These are phyloP conservation scores for Montifringilla adamsi DNA, from an alignment of 2,113 vertebrate genomes.

Conservation along the genomic window DNA sequence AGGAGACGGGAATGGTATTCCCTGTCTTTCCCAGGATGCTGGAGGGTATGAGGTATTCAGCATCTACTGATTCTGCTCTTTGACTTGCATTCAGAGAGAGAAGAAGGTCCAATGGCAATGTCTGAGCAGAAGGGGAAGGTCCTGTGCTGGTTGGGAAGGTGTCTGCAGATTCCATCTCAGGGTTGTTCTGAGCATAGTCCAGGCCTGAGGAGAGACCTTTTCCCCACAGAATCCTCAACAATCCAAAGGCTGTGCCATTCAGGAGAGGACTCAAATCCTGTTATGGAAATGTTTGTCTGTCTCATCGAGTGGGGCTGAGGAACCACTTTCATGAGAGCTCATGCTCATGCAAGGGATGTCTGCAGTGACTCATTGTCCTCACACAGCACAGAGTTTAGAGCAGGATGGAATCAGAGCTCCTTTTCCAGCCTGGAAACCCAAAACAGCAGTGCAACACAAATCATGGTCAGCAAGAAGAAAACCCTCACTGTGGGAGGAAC, in stretches of 20 bases:
- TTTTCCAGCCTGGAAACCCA: not conserved
- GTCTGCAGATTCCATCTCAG: not conserved
- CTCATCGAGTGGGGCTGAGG: fast-evolving
- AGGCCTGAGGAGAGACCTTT: not conserved
- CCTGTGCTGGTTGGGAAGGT: not conserved
- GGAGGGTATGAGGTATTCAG: not conserved
- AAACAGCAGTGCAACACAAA: not conserved
- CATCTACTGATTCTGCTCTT: not conserved
- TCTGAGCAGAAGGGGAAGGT: not conserved
- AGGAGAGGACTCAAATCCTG: not conserved
- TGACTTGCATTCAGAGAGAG: not conserved
- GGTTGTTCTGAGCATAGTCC: not conserved
- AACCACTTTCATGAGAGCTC: not conserved
- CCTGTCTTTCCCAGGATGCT: not conserved
- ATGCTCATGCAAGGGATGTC: not conserved
- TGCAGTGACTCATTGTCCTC: not conserved
- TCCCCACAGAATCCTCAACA: not conserved
- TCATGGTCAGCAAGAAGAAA: not conserved
- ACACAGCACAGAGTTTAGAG: not conserved
- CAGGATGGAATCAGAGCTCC: not conserved
- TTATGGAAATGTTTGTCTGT: not conserved
- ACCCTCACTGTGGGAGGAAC: not conserved
- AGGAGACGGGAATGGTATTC: not conserved
- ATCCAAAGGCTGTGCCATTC: fast-evolving
- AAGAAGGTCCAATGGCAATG: not conserved